A percentile compares a stretch with the other conserved stretches of the same genome.
These are phyloP conservation scores for Amphiduros pacificus DNA, from an alignment of 2,888 invertebrate genomes.

Conservation along the genomic window DNA sequence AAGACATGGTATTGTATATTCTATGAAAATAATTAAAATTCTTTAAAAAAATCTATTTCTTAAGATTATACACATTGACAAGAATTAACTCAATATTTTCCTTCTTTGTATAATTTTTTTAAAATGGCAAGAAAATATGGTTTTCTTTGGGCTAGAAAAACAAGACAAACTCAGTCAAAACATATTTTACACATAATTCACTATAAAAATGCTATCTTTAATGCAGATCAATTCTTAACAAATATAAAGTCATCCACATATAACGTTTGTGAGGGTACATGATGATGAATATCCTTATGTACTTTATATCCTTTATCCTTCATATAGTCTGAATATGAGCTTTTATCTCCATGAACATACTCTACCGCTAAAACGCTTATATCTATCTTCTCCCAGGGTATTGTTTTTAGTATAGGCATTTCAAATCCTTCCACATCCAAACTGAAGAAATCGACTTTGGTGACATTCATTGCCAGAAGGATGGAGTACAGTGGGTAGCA, in stretches of 20 bases:
- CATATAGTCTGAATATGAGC: conserved; percentile 23
- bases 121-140: too few species aligned
- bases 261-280: conserved; percentile 1
- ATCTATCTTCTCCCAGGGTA: conserved; percentile 65
- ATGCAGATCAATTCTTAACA: too few species aligned
- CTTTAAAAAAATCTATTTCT: too few species aligned
- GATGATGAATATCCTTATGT: conserved; percentile 1
- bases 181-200: too few species aligned
- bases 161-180: too few species aligned
- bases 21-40: too few species aligned
- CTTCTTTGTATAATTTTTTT: too few species aligned
- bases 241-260: conserved; percentile 12
- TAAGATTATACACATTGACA: too few species aligned
- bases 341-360: conserved; percentile 28
- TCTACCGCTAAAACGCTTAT: conserved; percentile 57
- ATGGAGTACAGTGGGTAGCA: conserved; percentile 84
- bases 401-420: conserved; percentile 65
- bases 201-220: too few species aligned
- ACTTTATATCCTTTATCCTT: conserved; percentile 6
- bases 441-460: conserved; percentile 72
- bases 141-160: too few species aligned
- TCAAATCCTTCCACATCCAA: conserved; percentile 67
- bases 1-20: too few species aligned
- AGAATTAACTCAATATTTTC: too few species aligned
- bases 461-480: conserved; percentile 74